Base-by-base conservation (phyloP, 2,113 vertebrate species). In the Spermophilus dauricus region DNA sequence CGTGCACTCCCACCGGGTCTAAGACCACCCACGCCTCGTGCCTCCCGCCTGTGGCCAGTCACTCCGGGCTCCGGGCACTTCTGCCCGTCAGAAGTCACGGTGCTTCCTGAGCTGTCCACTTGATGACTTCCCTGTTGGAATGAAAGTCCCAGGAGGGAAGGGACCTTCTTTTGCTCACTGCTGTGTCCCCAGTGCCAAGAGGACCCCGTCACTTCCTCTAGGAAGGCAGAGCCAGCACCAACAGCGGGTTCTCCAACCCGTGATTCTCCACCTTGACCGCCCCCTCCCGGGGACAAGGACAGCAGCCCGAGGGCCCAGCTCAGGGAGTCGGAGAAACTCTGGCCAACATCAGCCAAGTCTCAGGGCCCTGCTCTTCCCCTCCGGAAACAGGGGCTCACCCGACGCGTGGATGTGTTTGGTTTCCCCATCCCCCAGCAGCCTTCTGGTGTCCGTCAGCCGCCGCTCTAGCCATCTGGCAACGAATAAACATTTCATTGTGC, bases 111-210 rank as follows among this genome's bases (percentile, higher is more conserved):
- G 24, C 7, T 16, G 17, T 39, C 22, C 1, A 9, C n/a, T 24
- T 34, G 0, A 2, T 20, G 5, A 8, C 4, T 1, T 24, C 73
- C 32, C 51, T 4, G 6, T 0, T 3, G 24, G 53, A 4, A 10
- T 0, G 0, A 0, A 28, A 4, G 37, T 45, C 9, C 42, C 7
- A 0, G 1, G 2, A 18, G 13, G 8, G 24, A 58, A 26, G 82
- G 34, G 18, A 3, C 53, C 14, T 4, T 5, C 78, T 1, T 81
- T 32, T 10, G 17, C 0, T 28, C 48, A 2, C 61, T 0, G 0
- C 3, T 7, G 0, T 10, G 1, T 2, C 16, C 78, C 8, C 76
- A 14, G 26, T 16, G 10, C 32, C 6, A 2, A 12, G 3, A 12
- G 13, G 73, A 0, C 24, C 32, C 9, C 1, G 30, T 69, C 8